phyloP scores from a whole-genome alignment of 2,888 invertebrate genomes.

The Automeris io region DNA sequence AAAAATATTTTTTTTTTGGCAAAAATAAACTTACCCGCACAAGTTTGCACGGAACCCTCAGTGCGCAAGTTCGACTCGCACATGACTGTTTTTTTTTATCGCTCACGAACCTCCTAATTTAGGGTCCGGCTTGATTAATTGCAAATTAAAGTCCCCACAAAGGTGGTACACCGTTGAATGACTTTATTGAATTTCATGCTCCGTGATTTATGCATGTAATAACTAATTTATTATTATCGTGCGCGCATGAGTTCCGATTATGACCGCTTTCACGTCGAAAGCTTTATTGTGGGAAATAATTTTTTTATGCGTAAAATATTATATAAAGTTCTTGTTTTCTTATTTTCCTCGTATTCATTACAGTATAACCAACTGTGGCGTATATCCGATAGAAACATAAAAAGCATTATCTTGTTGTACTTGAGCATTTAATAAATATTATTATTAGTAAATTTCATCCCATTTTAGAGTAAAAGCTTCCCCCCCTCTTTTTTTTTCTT shows the following conservation, averaged over 20 bases:
- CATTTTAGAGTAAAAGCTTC: too few relatives aligned
- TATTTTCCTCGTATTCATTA: neutral
- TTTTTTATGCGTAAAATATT: constrained; percentile 8
- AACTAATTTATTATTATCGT: constrained; percentile 58
- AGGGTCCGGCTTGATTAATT: constrained; percentile 64
- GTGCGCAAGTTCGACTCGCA: constrained; percentile 2
- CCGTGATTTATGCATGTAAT: constrained; percentile 62
- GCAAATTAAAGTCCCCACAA: constrained; percentile 69
- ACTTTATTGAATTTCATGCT: constrained; percentile 75
- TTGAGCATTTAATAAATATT: too few relatives aligned
- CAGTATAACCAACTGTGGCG: too few relatives aligned
- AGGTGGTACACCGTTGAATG: constrained; percentile 59
- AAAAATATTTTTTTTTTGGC: too few relatives aligned
- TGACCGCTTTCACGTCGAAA: constrained; percentile 22
- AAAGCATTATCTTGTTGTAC: too few relatives aligned
- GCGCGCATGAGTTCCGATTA: constrained; percentile 31
- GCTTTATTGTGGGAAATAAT: constrained; percentile 17
- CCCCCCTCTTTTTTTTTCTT: too few relatives aligned
- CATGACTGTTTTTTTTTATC: constrained; percentile 39
- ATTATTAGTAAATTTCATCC: too few relatives aligned
- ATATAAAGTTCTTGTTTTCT: neutral
- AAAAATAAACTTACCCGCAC: too few relatives aligned
- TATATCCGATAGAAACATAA: too few relatives aligned
- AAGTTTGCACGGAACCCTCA: too few relatives aligned
- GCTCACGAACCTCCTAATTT: constrained; percentile 63